Base-by-base conservation (phyloP, 2,113 vertebrate species). In the Leptodactylus fuscus region DNA sequence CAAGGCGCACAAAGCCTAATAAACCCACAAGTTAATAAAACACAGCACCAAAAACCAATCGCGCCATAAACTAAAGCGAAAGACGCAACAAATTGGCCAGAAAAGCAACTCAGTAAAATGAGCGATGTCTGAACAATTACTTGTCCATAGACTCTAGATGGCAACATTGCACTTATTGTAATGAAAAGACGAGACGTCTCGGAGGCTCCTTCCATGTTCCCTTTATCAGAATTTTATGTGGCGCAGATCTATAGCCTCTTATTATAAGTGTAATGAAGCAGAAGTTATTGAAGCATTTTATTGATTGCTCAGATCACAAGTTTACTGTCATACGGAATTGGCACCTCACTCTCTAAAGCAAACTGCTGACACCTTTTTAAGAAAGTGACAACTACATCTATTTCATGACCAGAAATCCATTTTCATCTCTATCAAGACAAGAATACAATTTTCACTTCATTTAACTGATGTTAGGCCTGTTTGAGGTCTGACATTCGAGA, bases 391-490 rank as follows among this genome's bases (percentile, higher is more conserved):
- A 96, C 95, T 95, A 94, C 95, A 96, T 96, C 95, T 96, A 96
- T 95, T 96, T 96, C 96, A 96, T 95, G 95, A 95, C 94, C 94
- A 95, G 94, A 96, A 95, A 96, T 96, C 96, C 96, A 97, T 97
- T 97, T 97, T 97, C 95, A 96, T 96, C 95, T 96, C 95, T 95
- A 96, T 95, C 94, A 95, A 95, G 95, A 96, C 93, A 96, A 96
- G 95, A 97, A 97, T 96, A 95, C 95, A 97, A 96, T 97, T 97
- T 96, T 96, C 95, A 96, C 95, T 97, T 97, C 95, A 96, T 97
- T 96, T 96, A 96, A 95, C 96, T 95, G 94, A 95, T 95, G 94
- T 95, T 95, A 95, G 92, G 93, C 93, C 94, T 92, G 93, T 91
- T 95, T 90, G 89, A 95, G 93, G 94, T 92, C 92, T 91, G 93